Evolutionary conservation across 2,113 vertebrate species (phyloP).

Genomic region (Phainopepla nitens): DNA sequence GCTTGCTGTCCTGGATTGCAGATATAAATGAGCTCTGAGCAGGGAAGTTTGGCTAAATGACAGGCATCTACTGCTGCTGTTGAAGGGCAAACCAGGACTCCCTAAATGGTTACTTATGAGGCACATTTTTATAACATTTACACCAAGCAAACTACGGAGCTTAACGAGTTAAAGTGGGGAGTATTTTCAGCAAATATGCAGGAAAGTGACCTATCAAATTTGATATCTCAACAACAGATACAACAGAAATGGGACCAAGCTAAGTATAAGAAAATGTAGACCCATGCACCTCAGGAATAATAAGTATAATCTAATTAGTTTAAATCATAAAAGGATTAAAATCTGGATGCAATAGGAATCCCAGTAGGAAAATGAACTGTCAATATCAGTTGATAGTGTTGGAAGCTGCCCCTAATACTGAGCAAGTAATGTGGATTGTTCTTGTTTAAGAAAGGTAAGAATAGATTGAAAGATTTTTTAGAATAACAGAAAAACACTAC

Average conservation of each 20-base stretch:
- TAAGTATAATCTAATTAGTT: neutral
- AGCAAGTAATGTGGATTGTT: neutral
- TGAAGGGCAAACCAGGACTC: neutral
- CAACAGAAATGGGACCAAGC: fast-evolving
- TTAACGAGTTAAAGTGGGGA: neutral
- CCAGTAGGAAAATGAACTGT: neutral
- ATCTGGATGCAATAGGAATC: neutral
- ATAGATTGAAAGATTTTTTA: neutral
- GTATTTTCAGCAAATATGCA: neutral
- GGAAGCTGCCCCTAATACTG: neutral
- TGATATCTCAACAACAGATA: neutral
- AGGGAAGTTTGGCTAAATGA: neutral
- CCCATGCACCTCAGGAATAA: neutral
- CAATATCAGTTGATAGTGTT: neutral
- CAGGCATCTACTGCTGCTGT: neutral
- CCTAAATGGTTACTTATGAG: neutral
- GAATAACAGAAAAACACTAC: neutral
- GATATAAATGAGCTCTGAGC: neutral
- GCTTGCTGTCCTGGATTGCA: neutral
- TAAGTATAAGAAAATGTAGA: neutral
- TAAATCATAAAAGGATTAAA: neutral
- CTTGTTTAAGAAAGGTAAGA: neutral
- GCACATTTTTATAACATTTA: neutral
- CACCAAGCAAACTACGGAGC: neutral
- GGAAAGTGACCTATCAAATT: neutral